Conservation (phyloP, 2,888 invertebrate genomes). For the Lissocephala sabroskyi region DNA sequence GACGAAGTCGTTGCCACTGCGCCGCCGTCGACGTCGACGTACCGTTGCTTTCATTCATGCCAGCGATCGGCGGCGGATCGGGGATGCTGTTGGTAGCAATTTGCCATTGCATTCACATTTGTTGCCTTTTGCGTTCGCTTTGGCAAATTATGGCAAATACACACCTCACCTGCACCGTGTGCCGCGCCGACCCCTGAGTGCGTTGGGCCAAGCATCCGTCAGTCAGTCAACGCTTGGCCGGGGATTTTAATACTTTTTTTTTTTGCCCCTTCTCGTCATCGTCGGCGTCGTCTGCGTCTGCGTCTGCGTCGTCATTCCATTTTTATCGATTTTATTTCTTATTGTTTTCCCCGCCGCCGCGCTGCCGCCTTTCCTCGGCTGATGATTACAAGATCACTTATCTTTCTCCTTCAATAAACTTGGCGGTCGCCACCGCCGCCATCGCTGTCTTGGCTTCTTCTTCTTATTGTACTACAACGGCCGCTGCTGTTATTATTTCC, state of each 20-base stretch:
- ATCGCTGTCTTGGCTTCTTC: too few relatives aligned
- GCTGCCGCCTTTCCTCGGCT: slow-evolving; percentile 13
- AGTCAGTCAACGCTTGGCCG: not conserved
- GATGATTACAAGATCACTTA: slow-evolving; percentile 62
- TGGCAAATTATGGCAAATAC: slow-evolving; percentile 69
- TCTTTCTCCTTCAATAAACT: slow-evolving; percentile 57
- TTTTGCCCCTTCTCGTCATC: slow-evolving; percentile 10
- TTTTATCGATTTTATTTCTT: slow-evolving; percentile 49
- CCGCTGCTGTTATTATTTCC: too few relatives aligned
- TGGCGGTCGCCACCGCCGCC: slow-evolving; percentile 24
- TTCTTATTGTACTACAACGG: too few relatives aligned
- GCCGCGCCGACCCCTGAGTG: slow-evolving; percentile 15
- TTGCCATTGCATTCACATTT: slow-evolving; percentile 22
- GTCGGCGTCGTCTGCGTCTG: too few relatives aligned
- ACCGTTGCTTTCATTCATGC: slow-evolving; percentile 55
- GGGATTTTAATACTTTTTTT: slow-evolving; percentile 21
- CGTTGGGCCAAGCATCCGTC: slow-evolving; percentile 9
- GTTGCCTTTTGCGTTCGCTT: slow-evolving; percentile 50
- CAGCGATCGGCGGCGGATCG: not conserved
- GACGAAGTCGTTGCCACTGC: slow-evolving; percentile 55
- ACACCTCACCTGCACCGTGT: slow-evolving; percentile 66
- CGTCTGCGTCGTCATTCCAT: slow-evolving; percentile 4
- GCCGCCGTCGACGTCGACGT: slow-evolving; percentile 56
- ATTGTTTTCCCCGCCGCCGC: too few relatives aligned
- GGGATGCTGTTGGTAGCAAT: slow-evolving; percentile 13